Evolutionary conservation across 2,113 vertebrate genomes (phyloP).

Genomic region (Mus pahari): DNA sequence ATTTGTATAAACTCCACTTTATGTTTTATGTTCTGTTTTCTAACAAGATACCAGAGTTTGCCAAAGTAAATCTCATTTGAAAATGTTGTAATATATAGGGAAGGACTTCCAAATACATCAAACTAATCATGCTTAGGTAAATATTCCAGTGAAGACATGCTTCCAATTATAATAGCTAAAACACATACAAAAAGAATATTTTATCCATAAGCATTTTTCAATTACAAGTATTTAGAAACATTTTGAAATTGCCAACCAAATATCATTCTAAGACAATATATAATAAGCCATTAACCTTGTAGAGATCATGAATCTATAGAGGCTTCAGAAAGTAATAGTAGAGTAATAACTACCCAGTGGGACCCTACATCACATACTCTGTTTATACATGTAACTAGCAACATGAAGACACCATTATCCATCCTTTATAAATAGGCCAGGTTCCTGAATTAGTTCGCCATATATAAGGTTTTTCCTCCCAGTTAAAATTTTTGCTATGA

Average conservation of each 20-base stretch:
- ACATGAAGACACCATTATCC: background rate
- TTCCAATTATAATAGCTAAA: background rate
- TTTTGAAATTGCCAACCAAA: slow-evolving; percentile 1
- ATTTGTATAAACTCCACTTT: background rate
- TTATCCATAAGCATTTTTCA: slow-evolving; percentile 4
- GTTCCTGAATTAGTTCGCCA: background rate
- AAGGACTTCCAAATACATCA: slow-evolving; percentile 1
- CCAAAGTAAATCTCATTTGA: background rate
- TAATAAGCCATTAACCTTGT: background rate
- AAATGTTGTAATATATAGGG: background rate
- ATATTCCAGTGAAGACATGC: background rate
- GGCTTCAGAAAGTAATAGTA: background rate
- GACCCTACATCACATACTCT: background rate
- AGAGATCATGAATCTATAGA: background rate
- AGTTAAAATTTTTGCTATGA: background rate
- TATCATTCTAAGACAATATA: background rate
- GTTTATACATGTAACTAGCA: background rate
- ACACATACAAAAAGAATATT: background rate
- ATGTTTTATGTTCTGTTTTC: background rate
- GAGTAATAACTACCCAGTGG: background rate
- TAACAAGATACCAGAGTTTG: background rate
- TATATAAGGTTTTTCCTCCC: slow-evolving; percentile 19
- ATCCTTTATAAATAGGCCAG: background rate
- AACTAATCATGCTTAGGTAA: background rate
- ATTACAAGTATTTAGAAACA: background rate